Evolutionary conservation across 1,140 invertebrate species (phyloP), one percentile per base, ranked within the genome.

Genomic region (Meloidogyne chitwoodi): DNA sequence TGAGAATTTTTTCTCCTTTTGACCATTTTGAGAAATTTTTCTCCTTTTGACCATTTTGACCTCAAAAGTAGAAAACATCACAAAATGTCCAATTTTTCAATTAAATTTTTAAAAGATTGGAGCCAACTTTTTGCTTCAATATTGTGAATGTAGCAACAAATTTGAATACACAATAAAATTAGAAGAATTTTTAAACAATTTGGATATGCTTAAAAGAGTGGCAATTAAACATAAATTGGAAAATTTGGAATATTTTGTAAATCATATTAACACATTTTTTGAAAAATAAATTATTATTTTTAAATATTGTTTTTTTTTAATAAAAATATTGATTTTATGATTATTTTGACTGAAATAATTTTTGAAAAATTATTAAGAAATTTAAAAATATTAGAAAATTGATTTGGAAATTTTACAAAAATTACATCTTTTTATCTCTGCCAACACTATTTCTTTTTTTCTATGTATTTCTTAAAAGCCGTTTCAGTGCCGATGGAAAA

Each of bases 71-170:
- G 24, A 61, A 2, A n/a, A n/a, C 24, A 41, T 70, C 76, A 4
- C 1, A 2, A 74, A 34, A 66, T 14, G 26, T 73, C n/a, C n/a
- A 69, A 29, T 75, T 70, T 2, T 19, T 12, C 16, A 78, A n/a
- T 8, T 80, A 19, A 78, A 48, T 14, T 48, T 73, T 66, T 24
- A 3, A 14, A 27, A 77, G 76, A 77, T 77, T 27, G 76, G 48
- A 26, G 61, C 67, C 2, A 78, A 72, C 29, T 80, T 31, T 27
- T 22, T 78, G 77, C 22, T 29, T 2, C 72, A 29, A 10, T 48
- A 63, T 27, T 78, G 77, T 62, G 77, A 78, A 24, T 78, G 77
- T 68, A 78, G 68, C 77, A 78, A 78, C 77, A 44, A 31, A 29
- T 71, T 78, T 65, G 76, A 79, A 27, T 38, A 67, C 14, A 78